Percentiles rank a stretch among this genome's conserved stretches.
Conservation (phyloP, 2,888 invertebrate species). For the Polymixis flavicincta region DNA sequence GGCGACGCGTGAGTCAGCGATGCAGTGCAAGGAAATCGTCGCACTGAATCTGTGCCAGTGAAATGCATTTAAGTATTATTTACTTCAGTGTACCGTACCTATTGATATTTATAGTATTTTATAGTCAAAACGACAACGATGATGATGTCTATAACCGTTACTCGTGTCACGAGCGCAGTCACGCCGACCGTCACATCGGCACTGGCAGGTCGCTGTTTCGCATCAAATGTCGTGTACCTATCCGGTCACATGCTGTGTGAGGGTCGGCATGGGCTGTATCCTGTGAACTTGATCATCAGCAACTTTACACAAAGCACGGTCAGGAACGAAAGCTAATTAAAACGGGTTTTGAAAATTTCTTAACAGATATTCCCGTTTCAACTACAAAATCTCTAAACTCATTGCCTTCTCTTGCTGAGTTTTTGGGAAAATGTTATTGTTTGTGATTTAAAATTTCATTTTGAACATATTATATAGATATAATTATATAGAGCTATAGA, state of each 20-base stretch:
- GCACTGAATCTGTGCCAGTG: conserved; percentile 13
- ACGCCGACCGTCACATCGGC: not conserved
- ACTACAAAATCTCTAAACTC: too few species aligned
- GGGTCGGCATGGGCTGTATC: not conserved
- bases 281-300: not conserved
- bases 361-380: too few species aligned
- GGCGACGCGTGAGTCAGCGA: conserved; percentile 19
- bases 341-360: too few species aligned
- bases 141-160: not conserved
- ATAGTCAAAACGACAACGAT: conserved; percentile 9
- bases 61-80: not conserved
- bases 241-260: not conserved
- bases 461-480: too few species aligned
- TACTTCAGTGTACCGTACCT: not conserved
- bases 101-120: conserved; percentile 26
- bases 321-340: not conserved
- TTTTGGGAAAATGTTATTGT: too few species aligned
- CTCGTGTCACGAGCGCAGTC: not conserved
- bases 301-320: not conserved
- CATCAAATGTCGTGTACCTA: not conserved
- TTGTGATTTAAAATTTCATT: too few species aligned
- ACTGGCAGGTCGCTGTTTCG: not conserved
- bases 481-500: too few species aligned
- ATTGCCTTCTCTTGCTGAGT: too few species aligned
- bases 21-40: conserved; percentile 2